Base-by-base conservation (phyloP, 2,888 invertebrate species). In the Eledona agricola region DNA sequence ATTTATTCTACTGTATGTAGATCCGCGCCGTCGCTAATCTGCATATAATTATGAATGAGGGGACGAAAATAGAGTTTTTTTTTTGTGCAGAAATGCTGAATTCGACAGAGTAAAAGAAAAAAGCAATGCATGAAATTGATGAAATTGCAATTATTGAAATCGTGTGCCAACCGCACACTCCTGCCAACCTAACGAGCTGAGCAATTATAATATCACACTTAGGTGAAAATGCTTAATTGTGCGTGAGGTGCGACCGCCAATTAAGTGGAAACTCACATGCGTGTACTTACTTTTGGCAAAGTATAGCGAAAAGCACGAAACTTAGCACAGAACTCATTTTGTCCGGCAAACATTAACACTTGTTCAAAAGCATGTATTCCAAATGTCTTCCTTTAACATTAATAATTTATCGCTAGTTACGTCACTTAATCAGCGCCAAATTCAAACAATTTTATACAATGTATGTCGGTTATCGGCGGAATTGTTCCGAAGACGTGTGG, bases 351-450 rank as follows among this genome's bases (percentile, higher is more conserved):
- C 58, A 55, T 35, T 47, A 59, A 49, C 59, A 61, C 58, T 61
- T 55, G 56, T 59, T 57, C 58, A 59, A 65, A 65, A 64, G 66
- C 67, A 67, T 64, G 65, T 60, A 62, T 55, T 58, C 59, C 47
- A 54, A 62, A 58, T 60, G 59, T 63, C 62, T 63, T 64, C 61
- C 56, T 57, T 58, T 65, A 65, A 65, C 65, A 68, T 67, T 68
- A 55, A 54, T 63, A 59, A 65, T 60, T 67, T 69, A 71, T 69
- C 69, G 53, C 57, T 59, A 46, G 47, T 64, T 69, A 60, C 69
- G 70, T 71, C 69, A 69, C 49, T 58, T 58, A 59, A 63, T 57
- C 56, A 65, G 69, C 69, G 69, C 67, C 66, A 68, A 67, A 69
- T 71, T 71, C 59, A 55, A 70, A 70, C n/a, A 2, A 49, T 22